phyloP scores from a whole-genome alignment of 2,888 invertebrate genomes.

The Aethes cnicana region DNA sequence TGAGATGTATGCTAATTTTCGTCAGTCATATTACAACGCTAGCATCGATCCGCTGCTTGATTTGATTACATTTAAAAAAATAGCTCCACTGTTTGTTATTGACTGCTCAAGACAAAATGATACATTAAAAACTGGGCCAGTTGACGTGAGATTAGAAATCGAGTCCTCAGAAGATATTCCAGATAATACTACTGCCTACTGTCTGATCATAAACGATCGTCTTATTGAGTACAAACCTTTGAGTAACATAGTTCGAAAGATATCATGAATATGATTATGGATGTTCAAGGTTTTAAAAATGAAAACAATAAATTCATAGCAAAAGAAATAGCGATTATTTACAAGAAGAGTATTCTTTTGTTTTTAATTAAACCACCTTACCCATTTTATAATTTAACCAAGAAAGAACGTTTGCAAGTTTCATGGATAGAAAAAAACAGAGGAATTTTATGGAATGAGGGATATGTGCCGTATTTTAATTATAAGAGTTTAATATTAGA shows the following conservation, averaged over 20 bases:
- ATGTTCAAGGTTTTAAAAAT: conserved; percentile 34
- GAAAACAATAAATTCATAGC: conserved; percentile 16
- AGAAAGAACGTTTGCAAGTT: conserved; percentile 30
- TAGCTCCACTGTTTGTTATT: conserved; percentile 38
- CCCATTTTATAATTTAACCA: conserved; percentile 32
- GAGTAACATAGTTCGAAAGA: conserved; percentile 35
- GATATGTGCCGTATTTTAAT: not conserved
- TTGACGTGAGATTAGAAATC: conserved; percentile 40
- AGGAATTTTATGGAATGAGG: too few relatives aligned
- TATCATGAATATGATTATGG: conserved; percentile 32
- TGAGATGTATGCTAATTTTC: conserved; percentile 37
- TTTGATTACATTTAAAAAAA: conserved; percentile 33
- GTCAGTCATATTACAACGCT: conserved; percentile 40
- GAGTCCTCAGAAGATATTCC: conserved; percentile 35
- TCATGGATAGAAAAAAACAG: conserved; percentile 26
- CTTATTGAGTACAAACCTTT: conserved; percentile 37
- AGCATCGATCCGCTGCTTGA: conserved; percentile 35
- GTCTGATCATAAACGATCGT: conserved; percentile 39
- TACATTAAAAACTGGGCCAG: conserved; percentile 37
- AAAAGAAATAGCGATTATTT: conserved; percentile 37
- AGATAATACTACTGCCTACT: conserved; percentile 37
- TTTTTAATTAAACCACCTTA: conserved; percentile 34
- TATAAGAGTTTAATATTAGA: not conserved
- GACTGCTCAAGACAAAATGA: conserved; percentile 41
- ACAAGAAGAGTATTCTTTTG: conserved; percentile 10